phyloP scores from a whole-genome alignment of 2,797 vertebrate genomes.

The Coccyzus lansbergi region DNA sequence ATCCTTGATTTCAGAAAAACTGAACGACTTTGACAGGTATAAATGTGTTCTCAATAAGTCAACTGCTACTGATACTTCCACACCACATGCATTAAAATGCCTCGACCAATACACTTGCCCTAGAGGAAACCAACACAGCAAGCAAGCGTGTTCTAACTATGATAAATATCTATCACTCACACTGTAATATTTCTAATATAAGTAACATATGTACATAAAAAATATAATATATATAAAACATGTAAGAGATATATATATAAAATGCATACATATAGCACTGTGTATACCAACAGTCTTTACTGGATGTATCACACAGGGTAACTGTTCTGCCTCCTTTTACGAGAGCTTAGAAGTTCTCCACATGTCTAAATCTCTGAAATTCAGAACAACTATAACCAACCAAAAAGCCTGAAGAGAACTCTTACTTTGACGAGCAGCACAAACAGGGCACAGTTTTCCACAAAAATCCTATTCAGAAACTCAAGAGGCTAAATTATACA shows the following conservation, averaged over 20 bases:
- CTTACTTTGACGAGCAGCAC: not conserved
- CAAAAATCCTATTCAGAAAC: not conserved
- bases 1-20: not conserved
- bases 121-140: not conserved
- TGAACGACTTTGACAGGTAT: accelerated
- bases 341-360: not conserved
- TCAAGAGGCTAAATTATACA: not conserved
- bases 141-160: not conserved
- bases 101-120: not conserved
- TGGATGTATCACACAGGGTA: accelerated
- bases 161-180: not conserved
- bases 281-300: not conserved
- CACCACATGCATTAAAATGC: not conserved
- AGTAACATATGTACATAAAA: no score
- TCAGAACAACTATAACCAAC: not conserved
- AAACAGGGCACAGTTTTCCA: not conserved
- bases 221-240: no score
- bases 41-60: not conserved
- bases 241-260: no score
- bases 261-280: no score
- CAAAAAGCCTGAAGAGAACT: not conserved
- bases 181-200: accelerated
- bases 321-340: not conserved
- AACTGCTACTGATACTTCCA: not conserved
- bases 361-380: not conserved